Evolutionary conservation across 2,797 vertebrate species (phyloP).

Genomic region (Peromyscus nudipes): DNA sequence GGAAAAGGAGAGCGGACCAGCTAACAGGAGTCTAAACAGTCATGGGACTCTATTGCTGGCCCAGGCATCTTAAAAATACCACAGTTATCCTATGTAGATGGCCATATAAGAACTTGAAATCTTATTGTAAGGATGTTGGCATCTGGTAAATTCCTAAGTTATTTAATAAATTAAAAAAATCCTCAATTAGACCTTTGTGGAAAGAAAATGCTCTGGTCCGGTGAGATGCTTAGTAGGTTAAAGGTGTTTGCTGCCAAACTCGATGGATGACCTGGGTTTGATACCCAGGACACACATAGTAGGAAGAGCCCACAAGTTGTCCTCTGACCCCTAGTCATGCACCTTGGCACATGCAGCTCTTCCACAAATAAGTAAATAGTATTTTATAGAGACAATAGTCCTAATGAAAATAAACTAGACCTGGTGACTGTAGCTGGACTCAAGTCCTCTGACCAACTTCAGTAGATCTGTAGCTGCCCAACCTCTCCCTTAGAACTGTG

Average conservation of each 20-base stretch:
- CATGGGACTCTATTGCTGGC: neutral
- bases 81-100: neutral
- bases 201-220: neutral
- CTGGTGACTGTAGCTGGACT: neutral
- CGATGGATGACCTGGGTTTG: neutral
- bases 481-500: neutral
- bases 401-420: slow-evolving; percentile 11
- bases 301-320: neutral
- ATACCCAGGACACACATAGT: neutral
- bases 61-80: neutral
- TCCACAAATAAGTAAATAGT: neutral
- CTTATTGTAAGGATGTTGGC: neutral
- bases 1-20: neutral
- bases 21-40: neutral
- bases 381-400: neutral
- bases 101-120: neutral
- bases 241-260: neutral
- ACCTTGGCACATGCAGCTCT: neutral
- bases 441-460: neutral
- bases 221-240: neutral
- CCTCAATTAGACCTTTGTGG: slow-evolving; percentile 23
- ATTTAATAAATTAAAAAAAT: neutral
- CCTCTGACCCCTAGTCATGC: neutral
- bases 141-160: neutral
- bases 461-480: neutral